Evolutionary conservation across 2,113 vertebrate genomes (phyloP), one percentile per base, ranked within the genome.

Genomic region (Cavia porcellus): DNA sequence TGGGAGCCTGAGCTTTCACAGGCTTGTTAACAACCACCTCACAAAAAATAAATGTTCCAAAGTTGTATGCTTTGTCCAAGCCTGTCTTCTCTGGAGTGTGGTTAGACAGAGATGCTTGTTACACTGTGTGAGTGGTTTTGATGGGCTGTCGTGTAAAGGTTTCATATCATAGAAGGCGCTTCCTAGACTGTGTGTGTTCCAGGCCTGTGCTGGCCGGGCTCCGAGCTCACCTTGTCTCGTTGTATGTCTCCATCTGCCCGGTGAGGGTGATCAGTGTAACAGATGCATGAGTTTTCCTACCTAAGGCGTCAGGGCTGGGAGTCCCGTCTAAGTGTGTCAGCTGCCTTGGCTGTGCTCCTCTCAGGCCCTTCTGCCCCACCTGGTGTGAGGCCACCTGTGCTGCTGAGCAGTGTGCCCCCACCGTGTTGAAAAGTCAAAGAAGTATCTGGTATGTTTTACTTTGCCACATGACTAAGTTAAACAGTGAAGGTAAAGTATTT

Each of bases 11-110:
- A 64, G 10, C 3, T 59, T 92, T 68, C 32, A 24, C 55, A 52
- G 62, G 87, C 72, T 84, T 89, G 62, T 86, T 94, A 89, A 68
- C 92, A 92, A 95, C 80, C 79, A 85, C 74, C 91, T 96, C 75
- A 93, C 42, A 91, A 38, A 95, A 96, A 98, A 97, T 97, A 97
- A 97, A 98, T 85, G 72, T 83, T 97, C 96, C 50, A 90, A 92
- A 83, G 89, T 59, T 79, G 10, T 45, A 19, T 91, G 22, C 12
- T 89, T 96, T 68, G 86, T 92, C 79, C 50, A 81, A 62, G 59
- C 92, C 25, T 35, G 25, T 89, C 92, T 86, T 61, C 35, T 94
- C 38, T 96, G 45, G 55, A 10, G 35, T 80, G 57, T 92, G 32
- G 77, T 85, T 83, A 35, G 68, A 15, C 47, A 92, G 50, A 70